Evolutionary conservation across 2,888 invertebrate species (phyloP), one percentile per base, ranked within the genome.

Genomic region (Brassicogethes aeneus): DNA sequence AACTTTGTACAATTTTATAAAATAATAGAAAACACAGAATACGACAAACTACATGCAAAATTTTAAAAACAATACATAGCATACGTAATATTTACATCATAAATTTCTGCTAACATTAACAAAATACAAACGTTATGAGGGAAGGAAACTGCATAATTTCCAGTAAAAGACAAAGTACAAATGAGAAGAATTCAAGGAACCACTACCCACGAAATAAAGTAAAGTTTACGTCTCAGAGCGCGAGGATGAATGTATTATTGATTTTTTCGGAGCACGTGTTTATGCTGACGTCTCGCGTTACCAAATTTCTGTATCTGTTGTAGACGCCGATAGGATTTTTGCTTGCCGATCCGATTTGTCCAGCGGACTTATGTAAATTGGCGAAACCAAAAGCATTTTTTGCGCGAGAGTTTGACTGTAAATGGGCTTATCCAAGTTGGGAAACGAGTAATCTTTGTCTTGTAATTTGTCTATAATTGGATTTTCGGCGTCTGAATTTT

Each of bases 281-380:
- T n/a, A n/a, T n/a, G n/a, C n/a, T n/a, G n/a, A 41, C 17, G 10
- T 2, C 43, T 55, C 56, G 37, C 54, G 57, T 70, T 73, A 85
- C 86, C 86, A 86, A 61, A 85, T 85, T 71, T 86, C 85, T 41
- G 85, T 85, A 51, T 80, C 77, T 10, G 77, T 71, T 58, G 71
- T 72, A 42, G 75, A 70, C 47, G 79, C 73, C 43, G 79, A 77
- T 48, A 84, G 71, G 46, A 82, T 77, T 60, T 79, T 72, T 42
- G 79, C 81, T 51, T 77, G 73, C 62, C 78, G 79, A 64, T 75
- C 71, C 44, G 70, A 71, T 48, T 75, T 70, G 65, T 79, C 80
- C 39, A 70, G 69, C 47, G 79, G 80, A 57, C 80, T 71, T 41
- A 80, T 77, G 63, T 77, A 78, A 63, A 72, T 78, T 10, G 73